Evolutionary conservation across 2,888 invertebrate genomes (phyloP).

Genomic region (Tetragonula carbonaria): DNA sequence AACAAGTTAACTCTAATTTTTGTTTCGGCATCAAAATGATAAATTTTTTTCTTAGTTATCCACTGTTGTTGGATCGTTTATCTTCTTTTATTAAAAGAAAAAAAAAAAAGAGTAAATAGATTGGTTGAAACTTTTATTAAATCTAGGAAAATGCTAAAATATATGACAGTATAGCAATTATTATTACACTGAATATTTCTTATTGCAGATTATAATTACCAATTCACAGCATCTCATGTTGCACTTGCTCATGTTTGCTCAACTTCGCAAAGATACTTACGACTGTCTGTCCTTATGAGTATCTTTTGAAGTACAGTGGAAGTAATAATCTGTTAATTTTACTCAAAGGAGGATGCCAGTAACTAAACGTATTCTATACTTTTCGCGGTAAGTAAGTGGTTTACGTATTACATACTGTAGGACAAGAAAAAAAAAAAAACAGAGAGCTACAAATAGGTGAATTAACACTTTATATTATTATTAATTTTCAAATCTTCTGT

Average conservation of each 20-base stretch:
- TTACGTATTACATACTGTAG: slow-evolving; percentile 68
- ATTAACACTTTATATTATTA: slow-evolving; percentile 18
- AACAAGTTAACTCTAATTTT: neutral
- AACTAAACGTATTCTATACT: slow-evolving; percentile 71
- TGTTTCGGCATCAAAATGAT: neutral
- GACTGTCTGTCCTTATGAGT: slow-evolving; percentile 69
- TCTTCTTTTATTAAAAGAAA: neutral
- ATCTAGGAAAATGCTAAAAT: slow-evolving; percentile 27
- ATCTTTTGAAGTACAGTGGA: slow-evolving; percentile 70
- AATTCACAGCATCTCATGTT: slow-evolving; percentile 64
- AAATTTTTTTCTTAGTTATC: neutral
- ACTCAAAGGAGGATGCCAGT: slow-evolving; percentile 69
- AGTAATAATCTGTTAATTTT: slow-evolving; percentile 68
- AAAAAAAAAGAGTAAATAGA: neutral
- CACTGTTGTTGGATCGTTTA: neutral
- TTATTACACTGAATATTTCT: slow-evolving; percentile 64
- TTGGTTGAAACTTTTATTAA: neutral
- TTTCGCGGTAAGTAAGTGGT: slow-evolving; percentile 70
- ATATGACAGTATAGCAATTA: slow-evolving; percentile 36
- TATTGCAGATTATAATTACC: slow-evolving; percentile 70
- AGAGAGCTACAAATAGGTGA: slow-evolving; percentile 35
- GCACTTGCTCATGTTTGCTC: slow-evolving; percentile 64
- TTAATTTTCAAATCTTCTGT: slow-evolving; percentile 8
- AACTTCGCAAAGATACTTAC: slow-evolving; percentile 67
- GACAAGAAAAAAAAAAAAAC: slow-evolving; percentile 21